Evolutionary conservation across 2,888 invertebrate genomes (phyloP).

Genomic region (Pilophorus perplexus): DNA sequence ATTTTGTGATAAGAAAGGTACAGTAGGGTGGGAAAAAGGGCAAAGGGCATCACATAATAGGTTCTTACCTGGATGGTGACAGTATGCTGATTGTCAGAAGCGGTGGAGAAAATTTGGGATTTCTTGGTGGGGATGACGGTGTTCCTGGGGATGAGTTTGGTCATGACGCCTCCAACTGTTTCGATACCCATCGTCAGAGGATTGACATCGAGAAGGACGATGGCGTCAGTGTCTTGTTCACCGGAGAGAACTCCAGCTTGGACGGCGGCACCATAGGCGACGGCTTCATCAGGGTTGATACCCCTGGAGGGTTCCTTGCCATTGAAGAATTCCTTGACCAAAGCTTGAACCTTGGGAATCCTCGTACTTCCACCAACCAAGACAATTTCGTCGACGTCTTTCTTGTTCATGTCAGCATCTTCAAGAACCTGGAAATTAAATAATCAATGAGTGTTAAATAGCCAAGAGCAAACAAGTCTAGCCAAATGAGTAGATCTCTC

Average conservation of each 20-base stretch:
- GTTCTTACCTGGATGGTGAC: constrained; percentile 96
- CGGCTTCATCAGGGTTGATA: constrained; percentile 98
- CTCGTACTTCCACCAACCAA: constrained; percentile 98
- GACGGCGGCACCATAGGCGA: constrained; percentile 97
- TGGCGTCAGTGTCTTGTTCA: constrained; percentile 94
- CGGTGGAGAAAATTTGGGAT: constrained; percentile 98
- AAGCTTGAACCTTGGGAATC: constrained; percentile 95
- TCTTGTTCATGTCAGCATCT: constrained; percentile 98
- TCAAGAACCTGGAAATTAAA: constrained; percentile 63
- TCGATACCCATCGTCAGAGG: constrained; percentile 99
- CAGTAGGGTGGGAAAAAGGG: neutral
- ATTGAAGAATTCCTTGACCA: constrained; percentile 91
- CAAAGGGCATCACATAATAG: neutral
- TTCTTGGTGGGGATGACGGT: constrained; percentile 99
- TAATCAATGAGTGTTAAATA: neutral
- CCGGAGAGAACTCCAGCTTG: constrained; percentile 97
- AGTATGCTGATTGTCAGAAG: constrained; percentile 97
- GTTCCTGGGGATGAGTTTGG: constrained; percentile 94
- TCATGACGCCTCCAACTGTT: constrained; percentile 99
- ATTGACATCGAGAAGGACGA: constrained; percentile 95
- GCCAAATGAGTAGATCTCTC: neutral
- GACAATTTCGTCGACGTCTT: constrained; percentile 97
- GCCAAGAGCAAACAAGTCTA: neutral
- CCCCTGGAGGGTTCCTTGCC: constrained; percentile 98
- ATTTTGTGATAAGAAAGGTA: neutral